These are phyloP conservation scores for Drosophila hamatofila DNA, from an alignment of 2,888 invertebrate species.

Conservation along the genomic window DNA sequence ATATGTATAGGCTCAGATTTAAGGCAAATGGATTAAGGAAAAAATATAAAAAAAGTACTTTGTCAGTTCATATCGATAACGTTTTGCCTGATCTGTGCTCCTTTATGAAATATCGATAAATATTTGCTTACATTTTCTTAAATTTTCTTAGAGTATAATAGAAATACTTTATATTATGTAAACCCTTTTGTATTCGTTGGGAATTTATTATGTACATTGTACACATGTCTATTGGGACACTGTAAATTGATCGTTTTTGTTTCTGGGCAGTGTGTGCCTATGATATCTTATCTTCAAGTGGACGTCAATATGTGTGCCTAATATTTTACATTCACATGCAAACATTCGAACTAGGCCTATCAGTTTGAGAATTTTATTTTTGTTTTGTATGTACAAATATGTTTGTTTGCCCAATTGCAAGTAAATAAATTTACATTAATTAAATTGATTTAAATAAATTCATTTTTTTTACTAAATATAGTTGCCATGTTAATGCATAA, in stretches of 20 bases:
- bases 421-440: not conserved
- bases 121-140: not conserved
- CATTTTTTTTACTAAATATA: too few relatives aligned
- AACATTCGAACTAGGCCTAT: slow-evolving; percentile 18
- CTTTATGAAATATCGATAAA: slow-evolving; percentile 33
- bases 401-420: slow-evolving; percentile 6
- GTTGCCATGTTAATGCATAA: too few relatives aligned
- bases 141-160: not conserved
- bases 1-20: slow-evolving; percentile 2
- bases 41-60: not conserved
- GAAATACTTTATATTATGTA: not conserved
- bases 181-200: not conserved
- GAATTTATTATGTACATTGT: slow-evolving; percentile 1
- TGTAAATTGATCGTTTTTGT: slow-evolving; percentile 14
- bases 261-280: slow-evolving; percentile 10
- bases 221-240: not conserved
- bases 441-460: too few relatives aligned
- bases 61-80: slow-evolving; percentile 25
- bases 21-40: not conserved
- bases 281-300: slow-evolving; percentile 51
- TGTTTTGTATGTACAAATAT: slow-evolving; percentile 2
- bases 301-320: slow-evolving; percentile 19
- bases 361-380: slow-evolving; percentile 12
- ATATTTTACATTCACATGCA: slow-evolving; percentile 40
- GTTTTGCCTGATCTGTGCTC: slow-evolving; percentile 9